Conservation (phyloP, 1,140 invertebrate genomes). For the Pristionchus pacificus region DNA sequence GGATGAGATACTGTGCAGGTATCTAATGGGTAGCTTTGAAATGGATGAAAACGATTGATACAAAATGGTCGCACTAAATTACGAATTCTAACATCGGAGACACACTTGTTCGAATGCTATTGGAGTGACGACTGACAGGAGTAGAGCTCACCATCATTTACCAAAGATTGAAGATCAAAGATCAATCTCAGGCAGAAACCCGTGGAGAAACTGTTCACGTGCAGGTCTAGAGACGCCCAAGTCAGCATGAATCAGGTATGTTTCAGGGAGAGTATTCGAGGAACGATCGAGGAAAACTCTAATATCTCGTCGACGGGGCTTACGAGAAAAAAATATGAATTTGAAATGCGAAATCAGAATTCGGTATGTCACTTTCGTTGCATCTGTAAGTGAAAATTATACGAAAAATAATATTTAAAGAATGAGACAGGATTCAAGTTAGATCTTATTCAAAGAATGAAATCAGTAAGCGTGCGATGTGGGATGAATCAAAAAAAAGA, state of each 20-base stretch:
- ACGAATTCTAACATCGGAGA: too few relatives aligned
- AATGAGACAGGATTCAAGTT: conserved; percentile 10
- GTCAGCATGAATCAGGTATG: conserved; percentile 24
- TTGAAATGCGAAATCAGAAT: too few relatives aligned
- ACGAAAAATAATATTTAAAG: background rate
- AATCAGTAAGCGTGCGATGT: too few relatives aligned
- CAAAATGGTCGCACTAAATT: too few relatives aligned
- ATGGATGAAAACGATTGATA: too few relatives aligned
- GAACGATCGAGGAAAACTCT: too few relatives aligned
- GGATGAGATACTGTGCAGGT: conserved; percentile 53
- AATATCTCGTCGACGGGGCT: too few relatives aligned
- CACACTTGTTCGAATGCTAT: too few relatives aligned
- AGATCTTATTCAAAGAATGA: conserved; percentile 3
- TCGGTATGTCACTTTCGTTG: too few relatives aligned
- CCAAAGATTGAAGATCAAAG: conserved; percentile 30
- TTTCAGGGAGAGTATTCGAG: too few relatives aligned
- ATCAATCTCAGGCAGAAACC: conserved; percentile 21
- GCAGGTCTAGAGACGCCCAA: conserved; percentile 23
- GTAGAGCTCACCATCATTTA: conserved; percentile 6
- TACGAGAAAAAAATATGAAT: too few relatives aligned
- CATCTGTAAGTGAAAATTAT: background rate
- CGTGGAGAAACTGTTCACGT: conserved; percentile 26
- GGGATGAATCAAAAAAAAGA: background rate
- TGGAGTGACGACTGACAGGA: background rate
- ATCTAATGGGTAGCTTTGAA: background rate